Evolutionary conservation across 2,113 vertebrate species (phyloP).

Genomic region (Scortum barcoo): DNA sequence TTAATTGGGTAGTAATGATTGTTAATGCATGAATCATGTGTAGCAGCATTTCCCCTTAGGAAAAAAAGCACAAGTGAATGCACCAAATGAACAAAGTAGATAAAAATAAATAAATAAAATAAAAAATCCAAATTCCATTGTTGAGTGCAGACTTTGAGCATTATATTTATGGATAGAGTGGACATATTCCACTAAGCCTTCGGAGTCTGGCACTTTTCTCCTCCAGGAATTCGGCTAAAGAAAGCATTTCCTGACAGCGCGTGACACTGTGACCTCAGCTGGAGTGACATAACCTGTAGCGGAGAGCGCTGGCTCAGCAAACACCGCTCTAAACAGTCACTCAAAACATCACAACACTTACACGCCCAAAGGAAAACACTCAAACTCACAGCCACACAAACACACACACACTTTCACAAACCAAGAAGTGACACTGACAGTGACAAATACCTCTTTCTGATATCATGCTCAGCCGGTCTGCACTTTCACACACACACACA

Average conservation of each 20-base stretch:
- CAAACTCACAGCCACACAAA: slow-evolving; percentile 26
- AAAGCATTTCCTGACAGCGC: slow-evolving; percentile 53
- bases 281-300: slow-evolving; percentile 73
- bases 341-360: slow-evolving; percentile 61
- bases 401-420: slow-evolving; percentile 35
- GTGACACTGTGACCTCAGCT: slow-evolving; percentile 74
- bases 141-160: background rate
- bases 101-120: background rate
- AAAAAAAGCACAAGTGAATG: background rate
- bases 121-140: background rate
- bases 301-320: slow-evolving; percentile 74
- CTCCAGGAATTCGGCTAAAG: slow-evolving; percentile 30
- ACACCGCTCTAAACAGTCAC: slow-evolving; percentile 52
- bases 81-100: background rate
- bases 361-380: slow-evolving; percentile 57
- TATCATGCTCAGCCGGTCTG: slow-evolving; percentile 37
- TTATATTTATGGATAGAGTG: slow-evolving; percentile 11
- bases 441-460: slow-evolving; percentile 71
- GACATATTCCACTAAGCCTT: slow-evolving; percentile 23
- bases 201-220: slow-evolving; percentile 25
- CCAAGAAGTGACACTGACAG: slow-evolving; percentile 69
- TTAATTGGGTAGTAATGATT: slow-evolving; percentile 72
- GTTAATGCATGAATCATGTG: slow-evolving; percentile 69
- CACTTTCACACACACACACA: slow-evolving; percentile 22
- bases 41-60: slow-evolving; percentile 35